These are phyloP conservation scores for Drosophila erecta DNA, from an alignment of 1,140 invertebrate genomes.

Conservation along the genomic window DNA sequence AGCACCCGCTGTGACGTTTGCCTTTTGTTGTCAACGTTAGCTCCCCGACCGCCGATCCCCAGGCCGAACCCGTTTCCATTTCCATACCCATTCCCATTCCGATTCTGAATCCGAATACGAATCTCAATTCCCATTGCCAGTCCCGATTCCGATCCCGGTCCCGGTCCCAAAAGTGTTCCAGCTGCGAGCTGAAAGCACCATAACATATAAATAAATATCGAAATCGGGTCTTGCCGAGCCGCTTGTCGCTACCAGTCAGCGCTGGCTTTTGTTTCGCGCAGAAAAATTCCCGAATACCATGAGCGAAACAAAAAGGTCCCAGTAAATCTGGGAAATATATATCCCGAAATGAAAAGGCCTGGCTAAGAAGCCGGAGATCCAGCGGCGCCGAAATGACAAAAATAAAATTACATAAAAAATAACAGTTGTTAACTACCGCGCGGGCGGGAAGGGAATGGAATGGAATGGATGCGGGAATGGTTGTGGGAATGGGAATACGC, in stretches of 20 bases:
- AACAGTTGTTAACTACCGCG: conserved; percentile 80
- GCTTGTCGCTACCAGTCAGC: conserved; percentile 80
- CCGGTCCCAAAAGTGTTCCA: conserved; percentile 53
- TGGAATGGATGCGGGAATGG: too few relatives aligned
- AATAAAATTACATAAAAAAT: conserved; percentile 83
- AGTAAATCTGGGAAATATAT: conserved; percentile 48
- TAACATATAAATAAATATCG: conserved; percentile 78
- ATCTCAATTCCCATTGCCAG: conserved; percentile 8
- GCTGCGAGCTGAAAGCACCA: conserved; percentile 57
- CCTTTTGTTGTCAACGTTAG: conserved; percentile 80
- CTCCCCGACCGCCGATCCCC: conserved; percentile 31
- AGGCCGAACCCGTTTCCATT: conserved; percentile 12
- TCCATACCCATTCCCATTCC: conserved; percentile 18
- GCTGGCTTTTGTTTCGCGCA: conserved; percentile 70
- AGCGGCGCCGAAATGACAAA: conserved; percentile 82
- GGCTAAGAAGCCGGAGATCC: conserved; percentile 37
- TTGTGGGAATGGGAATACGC: conserved; percentile 2
- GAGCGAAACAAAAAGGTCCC: conserved; percentile 13
- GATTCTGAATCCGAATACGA: conserved; percentile 29
- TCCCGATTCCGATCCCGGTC: conserved; percentile 9
- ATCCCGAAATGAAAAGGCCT: conserved; percentile 23
- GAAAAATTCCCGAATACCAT: conserved; percentile 27
- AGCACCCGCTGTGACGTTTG: conserved; percentile 78
- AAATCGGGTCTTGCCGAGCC: conserved; percentile 74
- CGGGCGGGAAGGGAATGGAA: background rate